phyloP scores from a whole-genome alignment of 2,888 invertebrate species.

The Priocnemis perturbator region DNA sequence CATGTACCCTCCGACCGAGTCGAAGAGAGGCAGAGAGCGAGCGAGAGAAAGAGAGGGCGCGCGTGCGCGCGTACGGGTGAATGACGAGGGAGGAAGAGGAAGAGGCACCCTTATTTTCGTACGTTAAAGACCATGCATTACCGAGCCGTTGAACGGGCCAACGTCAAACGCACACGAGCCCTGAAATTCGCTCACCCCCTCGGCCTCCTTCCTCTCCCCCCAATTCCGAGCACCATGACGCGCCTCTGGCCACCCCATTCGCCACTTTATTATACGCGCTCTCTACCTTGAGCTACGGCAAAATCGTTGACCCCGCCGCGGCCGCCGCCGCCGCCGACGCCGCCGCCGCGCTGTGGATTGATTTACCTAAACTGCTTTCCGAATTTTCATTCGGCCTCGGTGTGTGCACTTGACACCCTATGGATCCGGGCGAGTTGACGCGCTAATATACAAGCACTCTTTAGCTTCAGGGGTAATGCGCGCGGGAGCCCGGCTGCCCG shows the following conservation, averaged over 20 bases:
- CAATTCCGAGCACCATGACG: constrained; percentile 1
- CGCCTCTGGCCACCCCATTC: constrained; percentile 41
- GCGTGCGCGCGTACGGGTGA: not conserved
- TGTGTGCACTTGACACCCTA: constrained; percentile 61
- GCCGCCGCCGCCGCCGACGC: too few species aligned
- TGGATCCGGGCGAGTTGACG: constrained; percentile 23
- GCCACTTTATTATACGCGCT: constrained; percentile 54
- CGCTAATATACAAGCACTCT: constrained; percentile 8
- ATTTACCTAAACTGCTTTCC: constrained; percentile 64
- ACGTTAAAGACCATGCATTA: constrained; percentile 60
- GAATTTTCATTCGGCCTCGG: constrained; percentile 63
- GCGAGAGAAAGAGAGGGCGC: not conserved
- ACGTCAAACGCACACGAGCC: constrained; percentile 67
- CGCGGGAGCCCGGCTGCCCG: too few species aligned
- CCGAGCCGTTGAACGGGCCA: constrained; percentile 60
- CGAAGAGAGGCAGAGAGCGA: constrained; percentile 1
- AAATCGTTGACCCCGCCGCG: constrained; percentile 51
- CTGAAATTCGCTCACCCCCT: constrained; percentile 45
- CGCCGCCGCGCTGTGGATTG: constrained; percentile 42
- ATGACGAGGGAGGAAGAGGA: constrained; percentile 29
- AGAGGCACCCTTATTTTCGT: constrained; percentile 56
- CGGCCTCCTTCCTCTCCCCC: constrained; percentile 20
- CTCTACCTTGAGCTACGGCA: constrained; percentile 45
- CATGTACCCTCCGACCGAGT: not conserved
- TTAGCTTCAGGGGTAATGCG: too few species aligned